phyloP scores from a whole-genome alignment of 2,797 vertebrate species.

The Smutsia gigantea region DNA sequence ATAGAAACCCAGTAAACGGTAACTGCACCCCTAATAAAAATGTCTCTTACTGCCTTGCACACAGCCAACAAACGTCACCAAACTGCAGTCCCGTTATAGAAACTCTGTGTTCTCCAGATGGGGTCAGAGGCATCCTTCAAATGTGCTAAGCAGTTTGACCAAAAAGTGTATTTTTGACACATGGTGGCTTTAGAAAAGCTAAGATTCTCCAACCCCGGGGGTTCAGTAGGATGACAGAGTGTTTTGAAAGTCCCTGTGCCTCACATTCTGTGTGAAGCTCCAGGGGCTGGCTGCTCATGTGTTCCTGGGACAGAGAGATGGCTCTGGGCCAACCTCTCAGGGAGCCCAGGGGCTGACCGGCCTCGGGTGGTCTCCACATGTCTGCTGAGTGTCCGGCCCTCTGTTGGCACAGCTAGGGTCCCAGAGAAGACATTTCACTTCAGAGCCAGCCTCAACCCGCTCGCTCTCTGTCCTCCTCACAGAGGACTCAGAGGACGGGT shows the following conservation, averaged over 20 bases:
- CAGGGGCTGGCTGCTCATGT: neutral
- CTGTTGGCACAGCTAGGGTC: neutral
- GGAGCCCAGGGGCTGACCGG: neutral
- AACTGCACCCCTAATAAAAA: slow-evolving; percentile 17
- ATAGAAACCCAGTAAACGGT: slow-evolving; percentile 57
- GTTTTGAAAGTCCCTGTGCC: neutral
- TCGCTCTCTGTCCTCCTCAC: neutral
- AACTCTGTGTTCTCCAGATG: neutral
- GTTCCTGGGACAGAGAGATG: neutral
- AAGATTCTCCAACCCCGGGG: neutral
- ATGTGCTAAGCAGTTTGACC: neutral
- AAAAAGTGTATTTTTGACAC: neutral
- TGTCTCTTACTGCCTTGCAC: slow-evolving; percentile 32
- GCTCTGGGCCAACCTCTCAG: neutral
- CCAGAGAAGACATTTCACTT: neutral
- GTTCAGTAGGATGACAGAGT: neutral
- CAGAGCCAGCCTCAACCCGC: neutral
- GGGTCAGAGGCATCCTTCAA: neutral
- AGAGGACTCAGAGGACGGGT: neutral
- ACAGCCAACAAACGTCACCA: neutral
- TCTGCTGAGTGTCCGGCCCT: neutral
- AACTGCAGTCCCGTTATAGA: neutral
- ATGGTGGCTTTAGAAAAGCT: neutral
- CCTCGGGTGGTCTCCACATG: rapidly evolving
- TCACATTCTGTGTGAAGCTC: neutral